These are phyloP conservation scores for Platygyra sinensis DNA, from an alignment of 64 coral and sea anemone species.

Conservation along the genomic window DNA sequence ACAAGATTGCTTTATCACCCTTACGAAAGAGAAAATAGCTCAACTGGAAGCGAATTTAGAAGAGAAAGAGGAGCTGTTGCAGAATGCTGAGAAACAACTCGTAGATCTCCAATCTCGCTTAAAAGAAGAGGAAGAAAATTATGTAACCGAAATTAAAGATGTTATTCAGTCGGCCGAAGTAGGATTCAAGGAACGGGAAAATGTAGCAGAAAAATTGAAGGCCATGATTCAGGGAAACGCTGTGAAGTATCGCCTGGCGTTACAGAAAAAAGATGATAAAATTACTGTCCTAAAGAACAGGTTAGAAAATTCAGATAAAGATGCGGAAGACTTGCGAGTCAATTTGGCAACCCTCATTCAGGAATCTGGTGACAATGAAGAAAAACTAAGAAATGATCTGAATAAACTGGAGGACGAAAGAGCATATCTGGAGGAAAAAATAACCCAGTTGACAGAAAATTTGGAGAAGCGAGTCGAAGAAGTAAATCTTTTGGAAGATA, in stretches of 20 bases:
- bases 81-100: constrained; percentile 27
- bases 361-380: constrained; percentile 20
- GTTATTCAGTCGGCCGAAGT: constrained; percentile 19
- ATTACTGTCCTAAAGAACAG: constrained; percentile 1
- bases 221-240: constrained; percentile 48
- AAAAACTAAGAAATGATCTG: constrained; percentile 9
- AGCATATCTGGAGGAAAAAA: background rate
- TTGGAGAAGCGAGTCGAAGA: constrained; percentile 2
- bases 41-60: background rate
- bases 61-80: background rate
- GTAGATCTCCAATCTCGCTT: constrained; percentile 9
- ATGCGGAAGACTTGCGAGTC: constrained; percentile 19
- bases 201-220: constrained; percentile 37
- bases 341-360: constrained; percentile 15
- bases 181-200: constrained; percentile 32
- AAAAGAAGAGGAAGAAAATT: background rate
- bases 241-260: background rate
- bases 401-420: background rate
- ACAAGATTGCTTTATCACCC: background rate
- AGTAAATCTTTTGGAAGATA: background rate
- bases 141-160: constrained; percentile 10
- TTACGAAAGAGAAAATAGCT: background rate
- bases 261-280: constrained; percentile 10
- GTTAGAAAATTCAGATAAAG: constrained; percentile 9
- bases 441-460: background rate